Conservation (phyloP, 2,113 vertebrate species). For the Ginglymostoma cirratum region DNA sequence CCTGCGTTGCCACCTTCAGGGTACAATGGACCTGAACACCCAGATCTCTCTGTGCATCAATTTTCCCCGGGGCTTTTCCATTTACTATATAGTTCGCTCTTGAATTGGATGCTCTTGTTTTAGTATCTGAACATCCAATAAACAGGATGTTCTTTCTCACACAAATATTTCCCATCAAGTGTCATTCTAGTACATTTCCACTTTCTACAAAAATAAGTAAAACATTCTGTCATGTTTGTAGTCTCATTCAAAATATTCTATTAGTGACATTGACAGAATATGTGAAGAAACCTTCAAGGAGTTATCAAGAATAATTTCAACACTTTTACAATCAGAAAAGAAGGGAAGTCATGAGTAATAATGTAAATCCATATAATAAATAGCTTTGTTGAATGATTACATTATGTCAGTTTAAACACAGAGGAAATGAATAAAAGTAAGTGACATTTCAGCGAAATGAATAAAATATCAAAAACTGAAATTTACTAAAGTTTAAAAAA, state of each 20-base stretch:
- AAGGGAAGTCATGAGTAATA: background rate
- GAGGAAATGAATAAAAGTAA: background rate
- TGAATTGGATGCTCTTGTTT: too few relatives aligned
- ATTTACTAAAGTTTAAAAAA: background rate
- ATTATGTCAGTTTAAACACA: background rate
- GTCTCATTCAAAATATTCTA: background rate
- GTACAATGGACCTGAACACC: too few relatives aligned
- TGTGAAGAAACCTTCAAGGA: background rate
- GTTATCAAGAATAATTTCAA: background rate
- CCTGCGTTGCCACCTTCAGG: too few relatives aligned
- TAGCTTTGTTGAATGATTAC: background rate
- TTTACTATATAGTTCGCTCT: too few relatives aligned
- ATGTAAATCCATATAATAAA: background rate
- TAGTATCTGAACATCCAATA: too few relatives aligned
- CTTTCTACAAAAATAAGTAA: background rate
- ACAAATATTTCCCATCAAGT: background rate
- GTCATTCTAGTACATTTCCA: background rate
- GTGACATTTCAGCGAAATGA: background rate
- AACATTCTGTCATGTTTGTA: background rate
- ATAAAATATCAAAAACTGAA: background rate
- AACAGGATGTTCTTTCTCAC: background rate
- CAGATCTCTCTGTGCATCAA: too few relatives aligned
- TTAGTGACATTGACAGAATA: background rate
- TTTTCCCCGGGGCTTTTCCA: too few relatives aligned
- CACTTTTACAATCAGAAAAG: too few relatives aligned